A percentile compares a stretch with the other conserved stretches of the same genome.
phyloP scores from a whole-genome alignment of 2,113 vertebrate genomes.

The Macrotus californicus region DNA sequence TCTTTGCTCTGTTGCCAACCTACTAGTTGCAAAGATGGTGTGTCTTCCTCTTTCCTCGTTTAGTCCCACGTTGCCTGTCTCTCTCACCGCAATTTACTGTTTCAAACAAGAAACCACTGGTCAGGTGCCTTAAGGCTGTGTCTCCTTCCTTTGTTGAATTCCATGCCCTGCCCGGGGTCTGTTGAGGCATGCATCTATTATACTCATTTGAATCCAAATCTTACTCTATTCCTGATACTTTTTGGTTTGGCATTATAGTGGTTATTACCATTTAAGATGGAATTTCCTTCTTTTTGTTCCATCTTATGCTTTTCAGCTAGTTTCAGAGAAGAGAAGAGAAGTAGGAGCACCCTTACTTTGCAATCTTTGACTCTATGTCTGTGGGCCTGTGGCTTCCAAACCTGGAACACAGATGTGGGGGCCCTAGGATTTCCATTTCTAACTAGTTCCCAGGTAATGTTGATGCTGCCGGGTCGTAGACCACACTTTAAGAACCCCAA shows the following conservation, averaged over 20 bases:
- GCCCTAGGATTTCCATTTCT: background rate
- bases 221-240: slow-evolving; percentile 30
- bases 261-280: slow-evolving; percentile 24
- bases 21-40: background rate
- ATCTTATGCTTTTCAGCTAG: background rate
- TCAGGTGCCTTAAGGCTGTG: background rate
- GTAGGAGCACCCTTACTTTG: background rate
- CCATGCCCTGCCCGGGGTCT: slow-evolving; percentile 40
- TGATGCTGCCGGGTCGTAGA: background rate
- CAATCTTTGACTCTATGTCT: background rate
- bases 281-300: slow-evolving; percentile 23
- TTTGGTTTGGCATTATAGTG: background rate
- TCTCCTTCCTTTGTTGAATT: slow-evolving; percentile 49
- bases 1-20: background rate
- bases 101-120: slow-evolving; percentile 38
- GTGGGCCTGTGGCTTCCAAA: background rate
- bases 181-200: slow-evolving; percentile 58
- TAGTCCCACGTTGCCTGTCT: background rate
- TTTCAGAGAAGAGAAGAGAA: background rate
- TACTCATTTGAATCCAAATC: slow-evolving; percentile 47
- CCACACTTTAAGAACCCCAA: background rate
- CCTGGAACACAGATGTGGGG: background rate
- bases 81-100: background rate
- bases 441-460: background rate
- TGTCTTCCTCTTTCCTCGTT: background rate